These are phyloP conservation scores for Papilio polyxenes DNA, from an alignment of 1,140 invertebrate species.

Conservation along the genomic window DNA sequence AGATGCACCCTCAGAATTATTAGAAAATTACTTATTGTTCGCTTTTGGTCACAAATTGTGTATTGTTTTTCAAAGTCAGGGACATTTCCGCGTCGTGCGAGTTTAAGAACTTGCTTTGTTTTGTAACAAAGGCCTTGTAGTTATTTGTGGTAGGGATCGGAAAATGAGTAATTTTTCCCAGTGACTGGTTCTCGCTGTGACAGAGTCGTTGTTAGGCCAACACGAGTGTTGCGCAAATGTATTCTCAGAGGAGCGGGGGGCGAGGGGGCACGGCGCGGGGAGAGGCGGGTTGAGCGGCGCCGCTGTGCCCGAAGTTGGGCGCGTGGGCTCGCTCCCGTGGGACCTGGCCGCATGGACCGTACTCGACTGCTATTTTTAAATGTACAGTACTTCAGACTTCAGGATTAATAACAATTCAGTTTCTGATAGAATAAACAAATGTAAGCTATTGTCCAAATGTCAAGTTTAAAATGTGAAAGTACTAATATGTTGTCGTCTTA, in stretches of 20 bases:
- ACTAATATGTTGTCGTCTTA: neutral
- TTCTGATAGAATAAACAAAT: neutral
- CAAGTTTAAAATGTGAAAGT: too few species aligned
- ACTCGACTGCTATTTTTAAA: constrained; percentile 54
- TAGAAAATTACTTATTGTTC: constrained; percentile 67
- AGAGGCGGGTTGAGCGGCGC: constrained; percentile 59
- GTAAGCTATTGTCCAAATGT: neutral
- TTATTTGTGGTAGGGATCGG: constrained; percentile 49
- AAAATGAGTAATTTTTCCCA: constrained; percentile 76
- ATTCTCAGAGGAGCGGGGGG: constrained; percentile 70
- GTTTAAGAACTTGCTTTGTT: constrained; percentile 49
- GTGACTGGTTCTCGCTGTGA: constrained; percentile 68
- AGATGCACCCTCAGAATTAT: constrained; percentile 61
- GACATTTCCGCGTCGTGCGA: constrained; percentile 27
- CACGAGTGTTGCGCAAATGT: constrained; percentile 78
- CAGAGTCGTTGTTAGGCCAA: constrained; percentile 75
- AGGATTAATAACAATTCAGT: neutral
- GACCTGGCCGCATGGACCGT: constrained; percentile 67
- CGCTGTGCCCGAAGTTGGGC: constrained; percentile 77
- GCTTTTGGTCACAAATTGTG: constrained; percentile 52
- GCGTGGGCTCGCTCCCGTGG: constrained; percentile 72
- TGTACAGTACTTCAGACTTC: neutral
- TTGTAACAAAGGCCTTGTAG: constrained; percentile 47
- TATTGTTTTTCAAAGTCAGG: constrained; percentile 46
- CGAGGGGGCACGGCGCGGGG: constrained; percentile 54